These are phyloP conservation scores for Leptobrachium ailaonicum DNA, from an alignment of 2,113 vertebrate genomes.

Conservation along the genomic window DNA sequence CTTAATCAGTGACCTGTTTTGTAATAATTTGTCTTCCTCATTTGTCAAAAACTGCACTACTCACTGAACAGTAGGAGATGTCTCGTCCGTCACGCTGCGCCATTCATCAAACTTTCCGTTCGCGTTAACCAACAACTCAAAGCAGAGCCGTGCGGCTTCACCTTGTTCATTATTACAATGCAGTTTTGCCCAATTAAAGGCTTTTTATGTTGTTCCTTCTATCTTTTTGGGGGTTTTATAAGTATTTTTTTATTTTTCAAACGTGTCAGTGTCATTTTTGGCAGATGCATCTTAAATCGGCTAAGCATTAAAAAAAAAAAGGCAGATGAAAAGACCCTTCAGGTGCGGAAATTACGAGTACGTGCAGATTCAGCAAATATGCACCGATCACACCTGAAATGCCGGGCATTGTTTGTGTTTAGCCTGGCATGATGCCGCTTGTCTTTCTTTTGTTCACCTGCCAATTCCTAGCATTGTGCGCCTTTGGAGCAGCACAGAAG, in stretches of 20 bases:
- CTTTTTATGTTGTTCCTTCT: not conserved
- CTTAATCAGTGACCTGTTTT: too few relatives aligned
- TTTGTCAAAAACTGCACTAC: conserved; percentile 10
- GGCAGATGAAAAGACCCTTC: not conserved
- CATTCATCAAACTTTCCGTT: conserved; percentile 28
- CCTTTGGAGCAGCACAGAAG: conserved; percentile 23
- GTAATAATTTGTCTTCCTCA: conserved; percentile 8
- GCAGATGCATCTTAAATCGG: conserved; percentile 8
- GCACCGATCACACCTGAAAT: conserved; percentile 23
- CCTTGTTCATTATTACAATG: conserved; percentile 9
- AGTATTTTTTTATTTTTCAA: not conserved
- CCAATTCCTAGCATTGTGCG: conserved; percentile 37
- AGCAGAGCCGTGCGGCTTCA: conserved; percentile 15
- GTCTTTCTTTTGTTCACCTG: conserved; percentile 42
- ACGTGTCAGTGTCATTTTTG: not conserved
- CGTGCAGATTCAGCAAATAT: conserved; percentile 26
- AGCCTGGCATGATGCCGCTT: conserved; percentile 34
- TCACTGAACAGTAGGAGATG: conserved; percentile 17
- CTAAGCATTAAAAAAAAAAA: not conserved
- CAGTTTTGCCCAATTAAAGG: conserved; percentile 6
- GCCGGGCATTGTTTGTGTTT: conserved; percentile 29
- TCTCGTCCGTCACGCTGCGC: not conserved
- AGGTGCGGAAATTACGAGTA: not conserved
- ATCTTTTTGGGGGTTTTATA: not conserved
- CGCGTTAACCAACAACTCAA: conserved; percentile 5